Conservation (phyloP, 1,140 invertebrate genomes). For the Procambarus clarkii region DNA sequence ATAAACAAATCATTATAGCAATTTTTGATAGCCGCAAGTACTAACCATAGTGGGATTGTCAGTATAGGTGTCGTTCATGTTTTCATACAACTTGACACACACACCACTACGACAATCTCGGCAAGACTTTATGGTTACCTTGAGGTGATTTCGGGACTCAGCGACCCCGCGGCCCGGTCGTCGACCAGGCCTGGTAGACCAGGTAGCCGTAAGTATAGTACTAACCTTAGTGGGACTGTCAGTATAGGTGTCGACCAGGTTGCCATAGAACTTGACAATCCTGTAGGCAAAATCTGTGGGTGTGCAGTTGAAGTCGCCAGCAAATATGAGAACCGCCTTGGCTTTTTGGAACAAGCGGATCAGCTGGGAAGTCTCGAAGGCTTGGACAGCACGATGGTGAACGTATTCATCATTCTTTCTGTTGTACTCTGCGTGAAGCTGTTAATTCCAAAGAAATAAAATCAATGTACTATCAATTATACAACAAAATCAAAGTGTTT, state of each 20-base stretch:
- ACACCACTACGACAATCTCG: no score
- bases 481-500: no score
- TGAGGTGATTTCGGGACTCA: no score
- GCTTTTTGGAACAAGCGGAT: slow-evolving; percentile 26
- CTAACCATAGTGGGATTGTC: slow-evolving; percentile 52
- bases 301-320: slow-evolving; percentile 53
- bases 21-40: no score
- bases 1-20: no score
- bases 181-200: no score
- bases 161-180: no score
- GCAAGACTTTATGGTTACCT: no score
- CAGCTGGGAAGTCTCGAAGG: slow-evolving; percentile 49
- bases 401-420: slow-evolving; percentile 48
- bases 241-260: slow-evolving; percentile 45
- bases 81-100: slow-evolving; percentile 38
- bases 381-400: slow-evolving; percentile 46
- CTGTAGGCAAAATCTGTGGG: slow-evolving; percentile 59
- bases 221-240: slow-evolving; percentile 56
- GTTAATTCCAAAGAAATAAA: not conserved
- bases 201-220: no score
- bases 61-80: slow-evolving; percentile 43
- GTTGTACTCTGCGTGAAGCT: slow-evolving; percentile 56
- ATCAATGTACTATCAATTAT: no score
- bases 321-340: slow-evolving; percentile 34
- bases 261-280: slow-evolving; percentile 50